These are phyloP conservation scores for Drosophila quadrilineata DNA, from an alignment of 1,140 invertebrate genomes.

Conservation along the genomic window DNA sequence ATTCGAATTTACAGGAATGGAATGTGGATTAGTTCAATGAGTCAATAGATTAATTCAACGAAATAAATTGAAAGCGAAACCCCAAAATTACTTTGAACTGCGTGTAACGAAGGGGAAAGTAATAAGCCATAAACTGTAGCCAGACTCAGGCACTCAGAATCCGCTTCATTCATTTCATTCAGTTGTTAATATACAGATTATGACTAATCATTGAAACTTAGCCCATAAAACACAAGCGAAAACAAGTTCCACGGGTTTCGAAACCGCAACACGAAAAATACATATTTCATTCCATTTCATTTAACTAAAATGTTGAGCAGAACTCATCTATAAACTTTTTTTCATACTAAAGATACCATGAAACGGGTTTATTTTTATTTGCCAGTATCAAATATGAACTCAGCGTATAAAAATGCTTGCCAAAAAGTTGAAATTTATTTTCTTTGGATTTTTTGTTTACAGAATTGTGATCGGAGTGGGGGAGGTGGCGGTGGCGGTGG, in stretches of 20 bases:
- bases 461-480: slow-evolving; percentile 31
- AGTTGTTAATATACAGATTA: slow-evolving; percentile 55
- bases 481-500: slow-evolving; percentile 8
- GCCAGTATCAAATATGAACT: slow-evolving; percentile 43
- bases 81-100: neutral
- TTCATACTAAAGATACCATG: slow-evolving; percentile 22
- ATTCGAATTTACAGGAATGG: slow-evolving; percentile 15
- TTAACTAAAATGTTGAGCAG: slow-evolving; percentile 46
- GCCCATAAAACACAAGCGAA: slow-evolving; percentile 53
- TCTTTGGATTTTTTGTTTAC: slow-evolving; percentile 28
- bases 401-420: slow-evolving; percentile 42
- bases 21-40: slow-evolving; percentile 20
- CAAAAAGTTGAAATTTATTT: slow-evolving; percentile 21
- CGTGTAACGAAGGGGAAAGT: neutral
- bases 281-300: slow-evolving; percentile 40
- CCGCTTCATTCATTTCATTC: slow-evolving; percentile 61
- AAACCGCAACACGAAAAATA: slow-evolving; percentile 23
- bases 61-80: no score
- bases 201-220: slow-evolving; percentile 60
- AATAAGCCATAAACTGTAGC: neutral
- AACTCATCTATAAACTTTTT: slow-evolving; percentile 59
- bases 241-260: slow-evolving; percentile 62
- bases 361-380: slow-evolving; percentile 58
- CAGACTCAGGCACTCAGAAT: neutral
- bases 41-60: slow-evolving; percentile 3